Percentiles rank a stretch among this genome's conserved stretches.
phyloP scores from a whole-genome alignment of 2,113 vertebrate species.

The Rattus rattus region DNA sequence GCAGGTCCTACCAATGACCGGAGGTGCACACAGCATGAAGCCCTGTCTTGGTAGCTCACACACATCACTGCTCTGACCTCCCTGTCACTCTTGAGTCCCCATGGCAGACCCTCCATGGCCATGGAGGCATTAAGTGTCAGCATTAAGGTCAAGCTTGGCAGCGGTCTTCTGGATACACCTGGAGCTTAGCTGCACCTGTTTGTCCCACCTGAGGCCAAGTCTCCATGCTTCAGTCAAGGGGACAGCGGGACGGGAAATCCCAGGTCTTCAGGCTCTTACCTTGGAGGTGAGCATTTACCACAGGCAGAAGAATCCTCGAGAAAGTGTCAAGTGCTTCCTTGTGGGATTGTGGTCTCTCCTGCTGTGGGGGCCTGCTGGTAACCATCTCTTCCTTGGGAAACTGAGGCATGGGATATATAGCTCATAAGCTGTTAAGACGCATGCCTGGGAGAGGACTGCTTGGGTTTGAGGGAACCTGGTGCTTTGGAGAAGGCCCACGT shows the following conservation, averaged over 20 bases:
- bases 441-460: not conserved
- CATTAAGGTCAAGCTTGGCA: not conserved
- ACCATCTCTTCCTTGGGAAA: not conserved
- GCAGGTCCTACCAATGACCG: not conserved
- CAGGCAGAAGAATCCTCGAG: not conserved
- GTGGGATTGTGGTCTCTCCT: not conserved
- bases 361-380: no score
- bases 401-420: accelerated
- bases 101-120: not conserved
- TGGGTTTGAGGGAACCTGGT: not conserved
- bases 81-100: no score
- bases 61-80: not conserved
- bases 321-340: accelerated
- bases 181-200: not conserved
- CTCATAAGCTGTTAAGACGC: not conserved
- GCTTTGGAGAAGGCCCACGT: not conserved
- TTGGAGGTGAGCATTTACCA: not conserved
- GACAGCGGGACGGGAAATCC: not conserved
- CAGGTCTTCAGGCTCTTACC: not conserved
- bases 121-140: not conserved
- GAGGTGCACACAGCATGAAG: not conserved
- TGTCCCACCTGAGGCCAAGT: not conserved
- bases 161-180: not conserved
- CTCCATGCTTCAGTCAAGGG: not conserved
- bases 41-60: not conserved